phyloP scores from a whole-genome alignment of 2,888 invertebrate species.

The Boloria euphrosyne region DNA sequence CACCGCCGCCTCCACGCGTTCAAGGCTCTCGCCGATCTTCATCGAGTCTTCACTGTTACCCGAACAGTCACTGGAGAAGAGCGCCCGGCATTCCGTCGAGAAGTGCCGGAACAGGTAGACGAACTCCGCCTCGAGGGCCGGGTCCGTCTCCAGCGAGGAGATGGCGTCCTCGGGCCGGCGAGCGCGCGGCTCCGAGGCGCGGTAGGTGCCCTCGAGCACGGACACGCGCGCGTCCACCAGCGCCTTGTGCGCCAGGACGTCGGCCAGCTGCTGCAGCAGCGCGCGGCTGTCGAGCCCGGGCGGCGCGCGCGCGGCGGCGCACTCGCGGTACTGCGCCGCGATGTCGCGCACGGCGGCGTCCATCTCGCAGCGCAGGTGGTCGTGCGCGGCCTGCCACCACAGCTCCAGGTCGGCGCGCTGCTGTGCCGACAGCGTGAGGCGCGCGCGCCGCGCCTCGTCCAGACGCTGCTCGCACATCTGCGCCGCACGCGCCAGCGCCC shows the following conservation, averaged over 20 bases:
- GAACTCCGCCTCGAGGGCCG: constrained; percentile 85
- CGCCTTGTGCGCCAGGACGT: constrained; percentile 88
- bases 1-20: constrained; percentile 75
- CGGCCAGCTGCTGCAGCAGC: constrained; percentile 84
- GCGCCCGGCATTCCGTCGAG: constrained; percentile 83
- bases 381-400: constrained; percentile 89
- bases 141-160: constrained; percentile 79
- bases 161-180: constrained; percentile 65
- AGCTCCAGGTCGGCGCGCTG: constrained; percentile 87
- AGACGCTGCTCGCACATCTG: constrained; percentile 85
- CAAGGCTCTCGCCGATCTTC: constrained; percentile 80
- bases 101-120: constrained; percentile 85
- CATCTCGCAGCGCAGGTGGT: constrained; percentile 87
- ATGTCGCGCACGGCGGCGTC: constrained; percentile 86
- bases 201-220: constrained; percentile 84
- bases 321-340: constrained; percentile 85
- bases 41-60: constrained; percentile 81
- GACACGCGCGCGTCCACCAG: constrained; percentile 89
- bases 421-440: constrained; percentile 85
- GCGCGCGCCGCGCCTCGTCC: constrained; percentile 77
- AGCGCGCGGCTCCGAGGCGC: constrained; percentile 55
- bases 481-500: constrained; percentile 87
- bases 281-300: constrained; percentile 51
- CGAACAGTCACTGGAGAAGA: constrained; percentile 81
- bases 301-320: constrained; percentile 65